Evolutionary conservation across 2,113 vertebrate genomes (phyloP), one percentile per base, ranked within the genome.

Genomic region (Austrofundulus limnaeus): DNA sequence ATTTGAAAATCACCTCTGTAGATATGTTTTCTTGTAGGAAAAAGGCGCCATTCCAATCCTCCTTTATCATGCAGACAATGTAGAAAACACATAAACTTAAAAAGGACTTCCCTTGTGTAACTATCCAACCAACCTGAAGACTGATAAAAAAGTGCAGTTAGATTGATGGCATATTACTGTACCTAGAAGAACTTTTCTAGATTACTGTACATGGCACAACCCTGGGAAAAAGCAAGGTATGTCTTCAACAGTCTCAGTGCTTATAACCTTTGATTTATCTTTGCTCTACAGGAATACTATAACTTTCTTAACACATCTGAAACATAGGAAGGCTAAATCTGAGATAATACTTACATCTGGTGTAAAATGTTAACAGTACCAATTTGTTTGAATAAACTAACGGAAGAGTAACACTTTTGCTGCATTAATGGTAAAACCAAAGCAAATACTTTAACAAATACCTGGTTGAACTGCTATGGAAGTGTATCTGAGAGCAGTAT

Each of bases 131-230:
- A 39, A n/a, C n/a, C n/a, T 9, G 14, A 34, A 24, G 72, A 37
- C 52, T 24, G 61, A 65, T 65, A 49, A 65, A 67, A 70, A 72
- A 53, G 15, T n/a, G 28, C 45, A 28, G 48, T 2, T 38, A 58
- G 16, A 75, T 54, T 61, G 25, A 23, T 41, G 57, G 21, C 38
- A 70, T 31, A 20, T 60, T 45, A 38, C n/a, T n/a, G n/a, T n/a
- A n/a, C 60, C 50, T 47, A 65, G 52, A 69, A 59, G 39, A 74
- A 74, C 51, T 77, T 68, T 61, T 81, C 49, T 70, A 66, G 49
- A 41, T 75, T 50, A 71, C 57, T 75, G 66, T 79, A 88, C 80
- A 87, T 84, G 78, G 77, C 78, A 84, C 76, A 77, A 82, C 74
- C 75, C 78, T 80, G 66, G n/a, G n/a, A 50, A 76, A 80, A 77